Evolutionary conservation across 1,140 invertebrate species (phyloP).

Genomic region (Drosophila kikkawai): DNA sequence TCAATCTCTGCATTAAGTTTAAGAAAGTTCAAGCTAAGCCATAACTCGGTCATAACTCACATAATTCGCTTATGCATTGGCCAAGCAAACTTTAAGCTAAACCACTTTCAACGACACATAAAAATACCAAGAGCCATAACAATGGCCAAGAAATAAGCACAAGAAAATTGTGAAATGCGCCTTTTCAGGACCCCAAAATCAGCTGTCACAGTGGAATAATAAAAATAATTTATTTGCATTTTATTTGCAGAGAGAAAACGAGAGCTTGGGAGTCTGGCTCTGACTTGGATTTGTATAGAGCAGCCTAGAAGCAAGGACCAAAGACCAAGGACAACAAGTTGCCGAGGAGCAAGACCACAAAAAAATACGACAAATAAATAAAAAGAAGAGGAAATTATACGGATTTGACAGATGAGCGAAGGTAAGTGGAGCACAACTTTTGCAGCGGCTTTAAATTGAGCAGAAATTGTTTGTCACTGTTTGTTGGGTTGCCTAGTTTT

Average conservation of each 20-base stretch:
- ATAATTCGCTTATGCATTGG: constrained; percentile 35
- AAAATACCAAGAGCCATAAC: constrained; percentile 29
- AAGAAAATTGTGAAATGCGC: constrained; percentile 41
- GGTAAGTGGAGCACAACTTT: constrained; percentile 31
- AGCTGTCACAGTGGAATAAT: constrained; percentile 75
- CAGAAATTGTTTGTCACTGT: constrained; percentile 69
- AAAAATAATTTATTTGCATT: constrained; percentile 81
- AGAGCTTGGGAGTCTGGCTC: constrained; percentile 35
- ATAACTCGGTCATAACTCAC: constrained; percentile 19
- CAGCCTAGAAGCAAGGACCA: constrained; percentile 6
- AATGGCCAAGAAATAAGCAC: constrained; percentile 37
- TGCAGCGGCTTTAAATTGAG: constrained; percentile 69
- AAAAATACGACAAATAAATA: background rate
- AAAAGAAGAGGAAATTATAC: constrained; percentile 62
- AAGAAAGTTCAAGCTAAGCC: constrained; percentile 13
- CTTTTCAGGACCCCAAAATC: constrained; percentile 53
- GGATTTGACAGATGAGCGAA: constrained; percentile 78
- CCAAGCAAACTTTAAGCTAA: constrained; percentile 38
- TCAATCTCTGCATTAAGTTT: constrained; percentile 2
- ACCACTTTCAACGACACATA: constrained; percentile 35
- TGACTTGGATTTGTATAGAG: constrained; percentile 18
- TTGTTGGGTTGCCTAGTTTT: constrained; percentile 48
- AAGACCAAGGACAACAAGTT: constrained; percentile 62
- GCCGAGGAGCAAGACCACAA: constrained; percentile 32
- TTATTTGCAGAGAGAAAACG: constrained; percentile 45